Conservation (phyloP, 1,140 invertebrate species). For the Euborellia annulipes region DNA sequence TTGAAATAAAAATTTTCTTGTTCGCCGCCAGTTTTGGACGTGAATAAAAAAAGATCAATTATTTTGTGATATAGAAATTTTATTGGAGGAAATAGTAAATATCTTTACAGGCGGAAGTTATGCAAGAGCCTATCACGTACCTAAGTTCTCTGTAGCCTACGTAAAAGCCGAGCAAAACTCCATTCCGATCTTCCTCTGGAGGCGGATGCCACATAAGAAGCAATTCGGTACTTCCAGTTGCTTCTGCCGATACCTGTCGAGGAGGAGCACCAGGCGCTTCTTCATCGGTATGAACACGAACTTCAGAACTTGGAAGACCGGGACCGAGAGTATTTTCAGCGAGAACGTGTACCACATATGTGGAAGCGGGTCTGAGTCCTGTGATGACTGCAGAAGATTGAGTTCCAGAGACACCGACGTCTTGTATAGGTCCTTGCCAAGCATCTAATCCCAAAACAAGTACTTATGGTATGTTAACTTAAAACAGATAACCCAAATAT, state of each 20-base stretch:
- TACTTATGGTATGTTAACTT: no score
- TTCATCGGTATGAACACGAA: conserved; percentile 25
- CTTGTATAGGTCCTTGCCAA: conserved; percentile 8
- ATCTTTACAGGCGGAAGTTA: no score
- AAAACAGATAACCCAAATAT: no score
- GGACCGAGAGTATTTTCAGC: conserved; percentile 31
- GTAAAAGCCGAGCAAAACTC: conserved; percentile 35
- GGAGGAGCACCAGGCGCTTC: conserved; percentile 35
- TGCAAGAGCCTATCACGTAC: no score
- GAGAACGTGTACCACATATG: conserved; percentile 30
- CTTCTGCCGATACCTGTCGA: conserved; percentile 27
- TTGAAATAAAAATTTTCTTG: no score
- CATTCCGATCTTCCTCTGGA: conserved; percentile 28
- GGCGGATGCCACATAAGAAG: conserved; percentile 33
- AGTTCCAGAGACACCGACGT: conserved; percentile 12
- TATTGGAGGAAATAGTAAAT: no score
- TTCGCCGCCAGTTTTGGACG: no score
- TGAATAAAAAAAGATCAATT: no score
- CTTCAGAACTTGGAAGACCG: conserved; percentile 27
- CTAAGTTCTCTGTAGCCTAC: conserved; percentile 28
- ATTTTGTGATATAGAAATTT: no score
- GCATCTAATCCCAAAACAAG: conserved; percentile 2
- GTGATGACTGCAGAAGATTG: conserved; percentile 19
- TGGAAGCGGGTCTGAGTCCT: conserved; percentile 29
- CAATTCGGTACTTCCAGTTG: conserved; percentile 31